Conservation (phyloP, 2,888 invertebrate genomes). For the Aleiodes alternator region DNA sequence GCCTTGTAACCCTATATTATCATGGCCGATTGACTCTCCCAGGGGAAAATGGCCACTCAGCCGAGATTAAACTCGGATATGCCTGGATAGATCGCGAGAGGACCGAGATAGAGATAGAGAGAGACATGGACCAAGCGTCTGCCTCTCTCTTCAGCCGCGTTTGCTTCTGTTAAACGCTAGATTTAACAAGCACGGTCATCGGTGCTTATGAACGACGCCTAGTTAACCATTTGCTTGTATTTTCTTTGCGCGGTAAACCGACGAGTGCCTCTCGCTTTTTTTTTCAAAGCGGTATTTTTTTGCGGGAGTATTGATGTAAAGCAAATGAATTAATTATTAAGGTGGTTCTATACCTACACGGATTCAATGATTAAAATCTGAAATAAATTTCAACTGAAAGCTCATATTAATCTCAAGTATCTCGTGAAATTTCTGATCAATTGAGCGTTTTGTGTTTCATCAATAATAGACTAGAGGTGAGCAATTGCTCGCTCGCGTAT, state of each 20-base stretch:
- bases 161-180: conserved; percentile 51
- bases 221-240: conserved; percentile 25
- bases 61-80: conserved; percentile 61
- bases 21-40: conserved; percentile 68
- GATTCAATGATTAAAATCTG: no score
- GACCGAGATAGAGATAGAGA: conserved; percentile 13
- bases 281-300: conserved; percentile 26
- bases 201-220: conserved; percentile 41
- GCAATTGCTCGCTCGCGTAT: no score
- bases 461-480: no score
- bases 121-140: conserved; percentile 40
- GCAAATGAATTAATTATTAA: conserved; percentile 34
- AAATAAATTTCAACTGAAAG: no score
- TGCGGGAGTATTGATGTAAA: no score
- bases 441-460: no score
- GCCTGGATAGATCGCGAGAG: conserved; percentile 71
- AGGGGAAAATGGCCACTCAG: conserved; percentile 62
- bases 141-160: conserved; percentile 33
- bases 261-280: no score
- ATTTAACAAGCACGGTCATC: conserved; percentile 51
- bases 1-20: conserved; percentile 33
- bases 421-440: no score
- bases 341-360: no score
- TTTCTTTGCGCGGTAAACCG: no score
- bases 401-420: no score